phyloP scores from a whole-genome alignment of 2,888 invertebrate genomes.

The Napeogenes inachia region DNA sequence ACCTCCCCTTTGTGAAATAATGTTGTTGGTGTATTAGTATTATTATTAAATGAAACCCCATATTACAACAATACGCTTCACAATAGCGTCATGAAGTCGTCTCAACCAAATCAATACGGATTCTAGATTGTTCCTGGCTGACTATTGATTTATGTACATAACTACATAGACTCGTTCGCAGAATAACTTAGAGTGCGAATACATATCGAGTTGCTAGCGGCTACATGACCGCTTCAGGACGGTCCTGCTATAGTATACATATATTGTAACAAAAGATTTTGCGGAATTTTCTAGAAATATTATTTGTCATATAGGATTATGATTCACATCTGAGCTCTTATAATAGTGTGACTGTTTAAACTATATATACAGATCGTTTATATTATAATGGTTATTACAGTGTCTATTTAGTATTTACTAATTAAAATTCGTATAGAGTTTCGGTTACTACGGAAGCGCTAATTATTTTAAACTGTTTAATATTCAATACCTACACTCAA shows the following conservation, averaged over 20 bases:
- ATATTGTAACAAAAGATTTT: not conserved
- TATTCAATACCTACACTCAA: slow-evolving; percentile 14
- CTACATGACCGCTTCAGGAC: slow-evolving; percentile 5
- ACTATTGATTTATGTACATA: slow-evolving; percentile 30
- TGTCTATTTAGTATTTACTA: not conserved
- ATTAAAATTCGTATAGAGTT: slow-evolving; percentile 12
- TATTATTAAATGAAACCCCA: slow-evolving; percentile 14
- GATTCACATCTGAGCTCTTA: too few relatives aligned
- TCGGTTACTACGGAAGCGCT: slow-evolving; percentile 15
- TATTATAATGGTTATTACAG: too few relatives aligned
- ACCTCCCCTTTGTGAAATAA: not conserved
- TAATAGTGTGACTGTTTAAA: too few relatives aligned
- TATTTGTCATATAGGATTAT: too few relatives aligned
- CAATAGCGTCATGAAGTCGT: slow-evolving; percentile 45
- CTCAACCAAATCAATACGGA: slow-evolving; percentile 67
- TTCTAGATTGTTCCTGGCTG: slow-evolving; percentile 65
- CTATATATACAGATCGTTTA: too few relatives aligned
- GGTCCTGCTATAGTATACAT: not conserved
- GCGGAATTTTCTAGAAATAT: too few relatives aligned
- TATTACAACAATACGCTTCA: slow-evolving; percentile 38
- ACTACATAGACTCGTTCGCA: slow-evolving; percentile 14
- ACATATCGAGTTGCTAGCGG: slow-evolving; percentile 13
- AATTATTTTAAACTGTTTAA: slow-evolving; percentile 16
- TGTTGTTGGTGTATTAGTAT: slow-evolving; percentile 1
- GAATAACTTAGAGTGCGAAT: slow-evolving; percentile 24